A percentile compares a stretch with the other conserved stretches of the same genome.
These are phyloP conservation scores for Limnodromus scolopaceus DNA, from an alignment of 2,797 vertebrate species.

Conservation along the genomic window DNA sequence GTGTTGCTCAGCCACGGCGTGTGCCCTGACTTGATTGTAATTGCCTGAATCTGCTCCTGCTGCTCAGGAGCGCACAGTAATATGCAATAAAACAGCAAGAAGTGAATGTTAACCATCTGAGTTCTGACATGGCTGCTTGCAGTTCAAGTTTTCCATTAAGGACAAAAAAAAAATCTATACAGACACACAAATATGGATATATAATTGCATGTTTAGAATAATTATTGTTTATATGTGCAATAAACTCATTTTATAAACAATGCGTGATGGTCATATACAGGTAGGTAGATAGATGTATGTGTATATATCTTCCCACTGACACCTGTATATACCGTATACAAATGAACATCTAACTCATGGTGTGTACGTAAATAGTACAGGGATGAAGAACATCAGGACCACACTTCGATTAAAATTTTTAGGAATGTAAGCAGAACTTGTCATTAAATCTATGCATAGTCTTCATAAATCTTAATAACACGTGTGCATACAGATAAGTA, in stretches of 20 bases:
- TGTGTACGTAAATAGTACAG: not conserved
- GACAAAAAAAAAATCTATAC: slow-evolving; percentile 40
- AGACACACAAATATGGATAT: slow-evolving; percentile 47
- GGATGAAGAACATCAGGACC: not conserved
- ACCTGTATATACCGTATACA: not conserved
- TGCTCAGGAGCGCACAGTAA: slow-evolving; percentile 91
- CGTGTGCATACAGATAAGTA: slow-evolving; percentile 48
- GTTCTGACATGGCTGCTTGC: slow-evolving; percentile 84
- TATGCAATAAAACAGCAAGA: slow-evolving; percentile 98
- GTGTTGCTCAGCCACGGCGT: slow-evolving; percentile 96
- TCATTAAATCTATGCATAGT: slow-evolving; percentile 12
- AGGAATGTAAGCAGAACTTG: not conserved
- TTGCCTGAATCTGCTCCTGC: slow-evolving; percentile 99
- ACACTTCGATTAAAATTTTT: not conserved
- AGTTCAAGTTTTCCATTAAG: slow-evolving; percentile 84
- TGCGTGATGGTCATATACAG: slow-evolving; percentile 22
- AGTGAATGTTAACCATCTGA: slow-evolving; percentile 97
- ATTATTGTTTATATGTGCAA: slow-evolving; percentile 47
- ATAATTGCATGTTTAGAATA: slow-evolving; percentile 66
- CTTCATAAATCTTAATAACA: slow-evolving; percentile 42
- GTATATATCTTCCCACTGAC: not conserved
- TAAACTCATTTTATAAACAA: slow-evolving; percentile 20
- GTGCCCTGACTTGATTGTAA: slow-evolving; percentile 99
- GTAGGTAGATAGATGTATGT: not conserved
- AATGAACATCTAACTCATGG: not conserved